Base-by-base conservation (phyloP, 1,140 invertebrate species). In the Amyelois transitella region DNA sequence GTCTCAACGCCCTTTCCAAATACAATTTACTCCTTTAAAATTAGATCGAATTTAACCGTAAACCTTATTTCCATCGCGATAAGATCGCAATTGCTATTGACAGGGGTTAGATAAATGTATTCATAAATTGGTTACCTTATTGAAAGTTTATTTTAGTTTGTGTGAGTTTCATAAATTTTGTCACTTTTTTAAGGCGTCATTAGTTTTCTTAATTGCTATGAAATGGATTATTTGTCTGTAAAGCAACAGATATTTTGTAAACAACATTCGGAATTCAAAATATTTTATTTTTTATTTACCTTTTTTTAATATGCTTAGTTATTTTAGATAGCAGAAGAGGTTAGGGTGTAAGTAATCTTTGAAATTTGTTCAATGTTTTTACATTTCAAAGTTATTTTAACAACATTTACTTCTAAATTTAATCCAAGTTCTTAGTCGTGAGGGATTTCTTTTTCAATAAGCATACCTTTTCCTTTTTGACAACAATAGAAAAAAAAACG, bases 1-100 rank as follows among this genome's bases (percentile, higher is more conserved):
- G 57, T 62, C 28, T 50, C 57, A 28, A 57, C 58, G 59, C 67
- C 57, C 61, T 66, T 64, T 66, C 32, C 32, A 38, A 32, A 32
- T 32, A 38, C 32, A 38, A 38, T 38, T 38, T 38, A 38, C 32
- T 14, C 32, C 3, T 38, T 38, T 14, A 38, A 14, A 38, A 14
- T 14, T 8, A 32, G 17, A 38, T 38, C 6, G 22, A 32, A 54
- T 43, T 48, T 19, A 21, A 62, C 38, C 28, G n/a, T 57, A n/a
- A 54, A 58, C 60, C 48, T 20, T 62, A 45, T 25, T 25, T 0
- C 19, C 5, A 12, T 24, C 25, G 51, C 12, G 8, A 17, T 57
- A 51, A 20, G 20, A 28, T 7, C 18, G 20, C 14, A 6, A 44
- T 57, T 18, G 4, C 10, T 18, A 32, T 2, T 55, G 3, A 2